Evolutionary conservation across 2,113 vertebrate species (phyloP), one percentile per base, ranked within the genome.

Genomic region (Lucifuga dentata): DNA sequence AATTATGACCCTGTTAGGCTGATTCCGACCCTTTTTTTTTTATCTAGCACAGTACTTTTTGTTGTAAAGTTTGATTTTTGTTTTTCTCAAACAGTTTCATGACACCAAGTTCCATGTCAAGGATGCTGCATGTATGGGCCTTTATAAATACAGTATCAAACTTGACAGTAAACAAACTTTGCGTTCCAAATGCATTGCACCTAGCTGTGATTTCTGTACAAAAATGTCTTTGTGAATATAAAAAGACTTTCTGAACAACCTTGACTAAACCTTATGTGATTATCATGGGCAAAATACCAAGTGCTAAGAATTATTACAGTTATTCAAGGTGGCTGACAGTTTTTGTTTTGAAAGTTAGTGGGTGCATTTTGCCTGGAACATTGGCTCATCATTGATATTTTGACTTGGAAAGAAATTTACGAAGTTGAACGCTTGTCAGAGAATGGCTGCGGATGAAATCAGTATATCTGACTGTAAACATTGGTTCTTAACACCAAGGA

Each of bases 141-240:
- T n/a, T n/a, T n/a, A n/a, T n/a, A n/a, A n/a, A n/a, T n/a, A n/a
- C n/a, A n/a, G n/a, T n/a, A n/a, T 57, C 11, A 63, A 55, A 72
- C 13, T 62, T 40, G 9, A 33, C 5, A 65, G 40, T 21, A 59
- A 45, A 67, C 38, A 38, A 51, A 32, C 36, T 53, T 26, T 59
- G 53, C 57, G 58, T 66, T 58, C 24, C 26, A 62, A 33, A 56
- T 6, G 9, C 35, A 38, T 19, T 39, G 7, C 60, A 15, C 32
- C 51, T 53, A 43, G 55, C 38, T 15, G 0, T 17, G 20, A 67
- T 35, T 68, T 19, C 61, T 16, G 39, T 57, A 15, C 49, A 11
- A 53, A 65, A 6, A 10, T 46, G 21, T 51, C 19, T 33, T 7
- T 36, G 21, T 40, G 44, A 43, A 43, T 9, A 75, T 41, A 8